Evolutionary conservation across 2,888 invertebrate species (phyloP), one percentile per base, ranked within the genome.

Genomic region (Cotesia congregata): DNA sequence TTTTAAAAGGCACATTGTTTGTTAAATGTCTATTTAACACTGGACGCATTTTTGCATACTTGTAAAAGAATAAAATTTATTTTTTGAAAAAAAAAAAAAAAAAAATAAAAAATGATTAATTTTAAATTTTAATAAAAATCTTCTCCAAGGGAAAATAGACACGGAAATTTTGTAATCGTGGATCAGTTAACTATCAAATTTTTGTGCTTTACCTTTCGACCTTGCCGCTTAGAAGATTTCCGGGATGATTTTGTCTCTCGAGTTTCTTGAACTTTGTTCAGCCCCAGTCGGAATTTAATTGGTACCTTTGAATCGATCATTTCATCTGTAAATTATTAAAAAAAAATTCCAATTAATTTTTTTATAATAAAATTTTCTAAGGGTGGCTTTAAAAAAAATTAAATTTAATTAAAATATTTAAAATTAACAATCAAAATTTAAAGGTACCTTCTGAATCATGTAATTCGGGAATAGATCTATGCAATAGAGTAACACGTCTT

Each of bases 141-240:
- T 77, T 70, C 79, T 80, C 79, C 30, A 30, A 80, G 80, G 84
- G 40, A 60, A 70, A 59, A 5, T 61, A 84, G 77, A 82, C 81
- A 77, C 78, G 78, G 77, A 17, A 50, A 77, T 78, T 79, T 75
- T 74, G 30, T 3, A 76, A 75, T 67, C 77, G 77, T 74, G 83
- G 82, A 73, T 86, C 82, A 77, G 79, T 79, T 83, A 79, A 84
- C 75, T 81, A 84, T 80, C 81, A 87, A 83, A 84, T 81, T 85
- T 83, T 86, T 86, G 81, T 88, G 86, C 75, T 88, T 88, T 84
- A 87, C 86, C 88, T 88, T 88, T 74, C 88, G 88, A 79, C 85
- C 85, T 79, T 84, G 87, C 76, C 87, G 85, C 77, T 88, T 88
- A 75, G 86, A 83, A 80, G 85, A 77, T 79, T 85, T 88, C 74